phyloP scores from a whole-genome alignment of 1,140 invertebrate genomes.

The Battus philenor region DNA sequence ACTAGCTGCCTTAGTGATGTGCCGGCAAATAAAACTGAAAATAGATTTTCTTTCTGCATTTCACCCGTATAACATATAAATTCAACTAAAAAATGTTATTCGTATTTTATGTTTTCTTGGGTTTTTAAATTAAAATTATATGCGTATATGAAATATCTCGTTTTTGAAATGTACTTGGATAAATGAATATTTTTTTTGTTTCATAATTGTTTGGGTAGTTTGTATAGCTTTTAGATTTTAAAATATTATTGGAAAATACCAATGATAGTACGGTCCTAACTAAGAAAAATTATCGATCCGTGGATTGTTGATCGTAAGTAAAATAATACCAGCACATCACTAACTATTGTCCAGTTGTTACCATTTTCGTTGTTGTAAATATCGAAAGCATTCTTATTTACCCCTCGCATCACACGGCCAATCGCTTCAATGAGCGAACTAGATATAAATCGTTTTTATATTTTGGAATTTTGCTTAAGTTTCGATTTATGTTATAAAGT shows the following conservation, averaged over 20 bases:
- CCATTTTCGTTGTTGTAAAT: slow-evolving; percentile 52
- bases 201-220: not conserved
- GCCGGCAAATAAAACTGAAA: no score
- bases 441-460: slow-evolving; percentile 34
- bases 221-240: not conserved
- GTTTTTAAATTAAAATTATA: no score
- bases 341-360: slow-evolving; percentile 30
- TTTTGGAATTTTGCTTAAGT: slow-evolving; percentile 50
- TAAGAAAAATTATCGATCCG: not conserved
- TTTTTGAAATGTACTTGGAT: no score
- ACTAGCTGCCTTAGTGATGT: slow-evolving; percentile 1
- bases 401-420: slow-evolving; percentile 29
- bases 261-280: not conserved
- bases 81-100: no score
- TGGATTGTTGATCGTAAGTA: not conserved
- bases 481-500: slow-evolving; percentile 43
- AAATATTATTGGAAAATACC: not conserved
- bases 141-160: no score
- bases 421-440: slow-evolving; percentile 25
- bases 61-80: no score
- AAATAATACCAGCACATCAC: slow-evolving; percentile 19
- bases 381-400: slow-evolving; percentile 39
- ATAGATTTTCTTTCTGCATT: no score
- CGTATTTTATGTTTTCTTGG: no score
- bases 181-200: not conserved